These are phyloP conservation scores for Lasioglossum baleicum DNA, from an alignment of 1,140 invertebrate species.

Conservation along the genomic window DNA sequence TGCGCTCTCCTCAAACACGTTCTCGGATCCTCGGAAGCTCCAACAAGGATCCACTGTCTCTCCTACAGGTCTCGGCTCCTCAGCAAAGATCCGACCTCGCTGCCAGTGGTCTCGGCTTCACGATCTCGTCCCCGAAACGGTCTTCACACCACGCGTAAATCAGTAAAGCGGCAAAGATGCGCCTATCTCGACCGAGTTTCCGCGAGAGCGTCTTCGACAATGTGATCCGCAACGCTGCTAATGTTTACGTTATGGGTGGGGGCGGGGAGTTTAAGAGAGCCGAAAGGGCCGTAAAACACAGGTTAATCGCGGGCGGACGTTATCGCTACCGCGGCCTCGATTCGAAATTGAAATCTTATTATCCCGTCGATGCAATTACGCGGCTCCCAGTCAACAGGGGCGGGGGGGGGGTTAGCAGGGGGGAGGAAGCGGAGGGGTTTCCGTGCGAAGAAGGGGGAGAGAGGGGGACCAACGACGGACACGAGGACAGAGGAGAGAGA, in stretches of 20 bases:
- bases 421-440: no score
- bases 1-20: neutral
- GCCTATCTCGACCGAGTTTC: neutral
- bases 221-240: no score
- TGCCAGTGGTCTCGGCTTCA: no score
- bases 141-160: no score
- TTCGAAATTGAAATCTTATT: conserved; percentile 76
- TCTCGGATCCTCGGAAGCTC: neutral
- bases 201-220: no score
- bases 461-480: conserved; percentile 18
- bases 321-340: conserved; percentile 55
- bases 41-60: neutral
- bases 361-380: conserved; percentile 74
- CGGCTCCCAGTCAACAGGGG: conserved; percentile 15
- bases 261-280: no score
- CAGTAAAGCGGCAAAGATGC: neutral
- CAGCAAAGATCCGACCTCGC: no score
- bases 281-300: conserved; percentile 5
- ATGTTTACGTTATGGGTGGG: no score
- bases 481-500: conserved; percentile 44
- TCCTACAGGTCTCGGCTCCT: neutral
- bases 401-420: neutral
- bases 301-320: conserved; percentile 40
- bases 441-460: neutral
- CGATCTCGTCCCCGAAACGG: no score